Base-by-base conservation (phyloP, 2,797 vertebrate species). In the Danio tinwini region DNA sequence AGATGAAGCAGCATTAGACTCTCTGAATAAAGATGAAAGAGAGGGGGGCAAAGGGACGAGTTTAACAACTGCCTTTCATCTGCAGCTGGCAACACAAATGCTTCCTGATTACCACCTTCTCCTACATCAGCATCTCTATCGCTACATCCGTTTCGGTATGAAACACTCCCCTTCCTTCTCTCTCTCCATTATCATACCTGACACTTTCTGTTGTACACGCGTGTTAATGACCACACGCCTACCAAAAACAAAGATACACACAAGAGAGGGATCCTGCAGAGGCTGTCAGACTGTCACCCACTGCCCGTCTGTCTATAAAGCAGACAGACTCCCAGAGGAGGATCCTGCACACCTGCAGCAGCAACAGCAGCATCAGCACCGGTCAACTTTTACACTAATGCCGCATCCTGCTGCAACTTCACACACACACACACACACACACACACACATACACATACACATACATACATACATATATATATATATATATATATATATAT, bases 341-440 rank as follows among this genome's bases (percentile, higher is more conserved):
- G 70, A 73, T 73, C 81, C 69, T 56, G 81, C 88, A 76, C 86
- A 93, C 92, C 92, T 93, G 93, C 92, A 89, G 90, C 93, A 93
- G 91, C 87, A 93, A 91, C 87, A 63, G 40, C 67, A 52, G 29
- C 44, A 47, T 10, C 12, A 29, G 29, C 88, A 87, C 89, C 42
- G 87, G 90, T 91, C 92, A 94, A 92, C 93, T 93, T 93, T 87
- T 75, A 80, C 84, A 88, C 86, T 88, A 87, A 89, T 91, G 90
- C 90, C 82, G 89, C 91, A 83, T 87, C 85, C 89, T 93, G 90
- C 92, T 89, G 90, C 90, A 89, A 75, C 82, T 89, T 88, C 85
- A 85, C 88, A 87, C 89, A 88, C 86, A 58, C 89, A 76, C 83
- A 12, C 50, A 8, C 52, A 12, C 74, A 19, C 21, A 5, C 55